phyloP scores from a whole-genome alignment of 2,888 invertebrate genomes.

The Onthophagus sagittarius region DNA sequence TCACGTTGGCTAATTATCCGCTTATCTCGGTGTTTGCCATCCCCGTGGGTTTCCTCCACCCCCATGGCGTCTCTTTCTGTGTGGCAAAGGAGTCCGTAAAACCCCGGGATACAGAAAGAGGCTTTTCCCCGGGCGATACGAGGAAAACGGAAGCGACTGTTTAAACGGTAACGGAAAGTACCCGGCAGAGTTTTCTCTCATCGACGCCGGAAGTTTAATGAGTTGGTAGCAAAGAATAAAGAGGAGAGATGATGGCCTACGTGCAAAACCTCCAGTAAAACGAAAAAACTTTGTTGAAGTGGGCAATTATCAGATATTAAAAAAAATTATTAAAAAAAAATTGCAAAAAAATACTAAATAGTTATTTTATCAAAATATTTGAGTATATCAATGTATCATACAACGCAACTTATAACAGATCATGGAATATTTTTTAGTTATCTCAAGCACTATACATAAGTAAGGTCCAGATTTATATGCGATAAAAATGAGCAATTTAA shows the following conservation, averaged over 20 bases:
- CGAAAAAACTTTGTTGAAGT: too few relatives aligned
- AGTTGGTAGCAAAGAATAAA: background rate
- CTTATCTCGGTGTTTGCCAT: constrained; percentile 23
- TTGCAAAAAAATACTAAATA: too few relatives aligned
- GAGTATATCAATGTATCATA: too few relatives aligned
- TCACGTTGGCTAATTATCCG: constrained; percentile 21
- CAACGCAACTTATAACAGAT: too few relatives aligned
- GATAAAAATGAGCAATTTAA: too few relatives aligned
- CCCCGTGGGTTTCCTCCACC: constrained; percentile 5
- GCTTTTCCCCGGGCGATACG: constrained; percentile 1
- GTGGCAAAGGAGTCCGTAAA: background rate
- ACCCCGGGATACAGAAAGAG: background rate
- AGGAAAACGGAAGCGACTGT: constrained; percentile 1
- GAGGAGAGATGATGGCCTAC: background rate
- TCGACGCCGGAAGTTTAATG: constrained; percentile 11
- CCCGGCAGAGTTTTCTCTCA: constrained; percentile 1
- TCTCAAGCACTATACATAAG: too few relatives aligned
- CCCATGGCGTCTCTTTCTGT: background rate
- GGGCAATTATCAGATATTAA: too few relatives aligned
- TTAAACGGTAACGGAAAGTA: constrained; percentile 8
- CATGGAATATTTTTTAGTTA: too few relatives aligned
- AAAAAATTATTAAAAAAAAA: too few relatives aligned
- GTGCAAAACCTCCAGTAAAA: background rate
- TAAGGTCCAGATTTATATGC: too few relatives aligned
- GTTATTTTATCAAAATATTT: too few relatives aligned